phyloP scores from a whole-genome alignment of 1,140 invertebrate genomes.

The Cotesia glomerata region DNA sequence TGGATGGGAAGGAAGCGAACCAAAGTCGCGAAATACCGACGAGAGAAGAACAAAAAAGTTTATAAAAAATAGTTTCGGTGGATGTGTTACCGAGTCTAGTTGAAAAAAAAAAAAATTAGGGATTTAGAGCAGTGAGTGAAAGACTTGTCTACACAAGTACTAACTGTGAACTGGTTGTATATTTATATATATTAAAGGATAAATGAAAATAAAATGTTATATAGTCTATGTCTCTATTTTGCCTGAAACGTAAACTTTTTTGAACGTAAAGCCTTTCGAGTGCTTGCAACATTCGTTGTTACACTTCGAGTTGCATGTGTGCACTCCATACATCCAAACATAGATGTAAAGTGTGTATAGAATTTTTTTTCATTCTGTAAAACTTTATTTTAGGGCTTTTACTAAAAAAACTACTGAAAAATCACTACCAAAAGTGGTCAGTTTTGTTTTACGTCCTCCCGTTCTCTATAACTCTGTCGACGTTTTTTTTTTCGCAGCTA shows the following conservation, averaged over 20 bases:
- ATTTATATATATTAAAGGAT: constrained; percentile 7
- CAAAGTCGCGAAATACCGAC: constrained; percentile 25
- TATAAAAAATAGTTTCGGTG: constrained; percentile 39
- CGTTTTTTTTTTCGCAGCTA: background rate
- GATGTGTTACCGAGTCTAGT: constrained; percentile 28
- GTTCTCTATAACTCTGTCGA: background rate
- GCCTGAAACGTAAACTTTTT: constrained; percentile 49
- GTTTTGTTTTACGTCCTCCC: constrained; percentile 15
- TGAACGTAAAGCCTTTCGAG: constrained; percentile 44
- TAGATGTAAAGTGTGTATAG: too few species aligned
- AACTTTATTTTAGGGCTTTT: constrained; percentile 43
- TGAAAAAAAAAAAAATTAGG: constrained; percentile 46
- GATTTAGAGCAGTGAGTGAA: constrained; percentile 27
- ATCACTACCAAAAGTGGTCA: constrained; percentile 21
- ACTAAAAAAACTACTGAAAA: constrained; percentile 37
- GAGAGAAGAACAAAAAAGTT: constrained; percentile 11
- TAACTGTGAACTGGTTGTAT: background rate
- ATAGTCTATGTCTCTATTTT: constrained; percentile 7
- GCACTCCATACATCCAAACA: constrained; percentile 14
- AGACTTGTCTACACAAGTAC: background rate
- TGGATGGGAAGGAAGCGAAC: constrained; percentile 16
- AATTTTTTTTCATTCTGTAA: background rate
- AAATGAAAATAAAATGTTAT: constrained; percentile 14
- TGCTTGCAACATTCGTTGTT: background rate
- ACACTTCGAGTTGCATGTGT: background rate